phyloP scores from a whole-genome alignment of 1,140 invertebrate species.

The Globodera ellingtonae region DNA sequence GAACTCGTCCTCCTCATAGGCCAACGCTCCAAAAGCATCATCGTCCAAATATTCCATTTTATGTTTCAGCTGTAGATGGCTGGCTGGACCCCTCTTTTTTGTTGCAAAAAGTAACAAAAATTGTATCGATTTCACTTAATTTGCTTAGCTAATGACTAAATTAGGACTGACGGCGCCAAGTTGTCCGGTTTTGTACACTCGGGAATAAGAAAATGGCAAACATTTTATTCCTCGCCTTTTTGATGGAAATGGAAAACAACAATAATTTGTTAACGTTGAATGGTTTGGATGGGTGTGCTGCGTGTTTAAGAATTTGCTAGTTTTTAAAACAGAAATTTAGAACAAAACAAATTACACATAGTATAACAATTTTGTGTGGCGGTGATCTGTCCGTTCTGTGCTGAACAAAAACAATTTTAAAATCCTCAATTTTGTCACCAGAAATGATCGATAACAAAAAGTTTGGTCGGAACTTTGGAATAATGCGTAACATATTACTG shows the following conservation, averaged over 20 bases:
- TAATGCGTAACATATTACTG: too few species aligned
- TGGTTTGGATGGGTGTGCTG: background rate
- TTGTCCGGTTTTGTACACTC: background rate
- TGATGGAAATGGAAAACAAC: background rate
- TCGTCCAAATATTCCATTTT: slow-evolving; percentile 13
- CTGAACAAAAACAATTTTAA: background rate
- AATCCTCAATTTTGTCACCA: background rate
- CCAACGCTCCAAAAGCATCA: slow-evolving; percentile 27
- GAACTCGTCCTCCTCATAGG: slow-evolving; percentile 16
- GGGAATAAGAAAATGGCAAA: background rate
- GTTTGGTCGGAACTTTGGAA: too few species aligned
- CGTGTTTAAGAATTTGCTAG: background rate
- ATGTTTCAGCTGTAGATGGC: background rate
- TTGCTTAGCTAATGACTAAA: background rate
- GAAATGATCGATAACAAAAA: background rate
- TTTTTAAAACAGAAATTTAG: background rate
- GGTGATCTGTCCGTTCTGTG: background rate
- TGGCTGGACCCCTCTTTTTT: too few species aligned
- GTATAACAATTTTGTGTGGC: background rate
- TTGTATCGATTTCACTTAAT: too few species aligned
- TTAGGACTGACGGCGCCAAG: background rate
- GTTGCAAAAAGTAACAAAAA: too few species aligned
- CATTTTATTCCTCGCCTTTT: background rate
- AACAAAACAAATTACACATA: background rate
- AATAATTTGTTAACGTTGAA: background rate